phyloP scores from a whole-genome alignment of 2,113 vertebrate genomes.

The Ochotona curzoniae region DNA sequence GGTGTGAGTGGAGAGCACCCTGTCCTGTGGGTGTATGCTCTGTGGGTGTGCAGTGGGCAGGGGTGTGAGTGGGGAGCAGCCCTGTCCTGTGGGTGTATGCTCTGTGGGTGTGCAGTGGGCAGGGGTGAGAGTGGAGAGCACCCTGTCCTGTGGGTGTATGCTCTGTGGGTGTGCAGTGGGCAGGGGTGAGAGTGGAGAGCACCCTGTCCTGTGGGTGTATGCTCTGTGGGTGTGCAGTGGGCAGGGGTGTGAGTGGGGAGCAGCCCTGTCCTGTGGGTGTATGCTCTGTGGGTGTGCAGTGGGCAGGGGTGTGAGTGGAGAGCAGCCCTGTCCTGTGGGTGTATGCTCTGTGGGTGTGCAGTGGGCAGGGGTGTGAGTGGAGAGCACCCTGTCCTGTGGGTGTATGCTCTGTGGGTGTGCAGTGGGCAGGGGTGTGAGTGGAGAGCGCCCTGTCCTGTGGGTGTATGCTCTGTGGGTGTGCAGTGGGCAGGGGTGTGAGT shows the following conservation, averaged over 20 bases:
- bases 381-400: background rate
- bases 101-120: background rate
- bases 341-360: background rate
- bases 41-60: background rate
- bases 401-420: background rate
- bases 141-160: background rate
- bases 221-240: background rate
- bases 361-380: too few relatives aligned
- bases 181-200: too few relatives aligned
- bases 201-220: background rate
- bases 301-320: too few relatives aligned
- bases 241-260: too few relatives aligned
- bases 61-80: too few relatives aligned
- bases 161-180: background rate
- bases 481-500: too few relatives aligned
- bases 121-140: too few relatives aligned
- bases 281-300: background rate
- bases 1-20: too few relatives aligned
- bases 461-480: background rate
- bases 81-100: background rate
- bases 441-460: background rate
- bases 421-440: too few relatives aligned
- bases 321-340: background rate
- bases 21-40: background rate
- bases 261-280: background rate